Evolutionary conservation across 2,113 vertebrate species (phyloP).

Genomic region (Crotalus helleri): DNA sequence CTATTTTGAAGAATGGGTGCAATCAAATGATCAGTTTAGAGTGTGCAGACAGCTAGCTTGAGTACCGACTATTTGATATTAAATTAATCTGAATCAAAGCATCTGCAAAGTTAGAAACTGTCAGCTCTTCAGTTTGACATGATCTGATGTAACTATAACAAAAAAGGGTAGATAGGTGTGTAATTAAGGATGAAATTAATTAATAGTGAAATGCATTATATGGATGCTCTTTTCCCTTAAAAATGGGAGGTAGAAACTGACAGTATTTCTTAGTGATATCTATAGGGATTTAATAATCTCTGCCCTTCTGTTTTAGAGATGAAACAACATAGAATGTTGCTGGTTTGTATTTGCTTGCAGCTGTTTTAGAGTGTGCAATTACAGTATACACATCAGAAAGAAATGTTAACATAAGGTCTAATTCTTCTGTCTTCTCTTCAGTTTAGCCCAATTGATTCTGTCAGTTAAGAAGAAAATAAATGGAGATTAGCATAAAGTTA

Average conservation of each 20-base stretch:
- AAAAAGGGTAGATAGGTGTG: slow-evolving; percentile 17
- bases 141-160: slow-evolving; percentile 18
- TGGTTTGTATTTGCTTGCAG: slow-evolving; percentile 14
- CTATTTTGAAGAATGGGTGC: slow-evolving; percentile 14
- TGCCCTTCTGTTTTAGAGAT: background rate
- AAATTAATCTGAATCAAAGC: slow-evolving; percentile 44
- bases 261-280: background rate
- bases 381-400: background rate
- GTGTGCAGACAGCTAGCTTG: slow-evolving; percentile 2
- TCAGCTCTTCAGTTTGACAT: slow-evolving; percentile 16
- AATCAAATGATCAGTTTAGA: slow-evolving; percentile 16
- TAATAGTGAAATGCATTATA: slow-evolving; percentile 28
- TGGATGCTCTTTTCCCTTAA: background rate
- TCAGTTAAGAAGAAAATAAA: background rate
- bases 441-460: background rate
- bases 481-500: background rate
- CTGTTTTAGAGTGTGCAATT: background rate
- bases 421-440: background rate
- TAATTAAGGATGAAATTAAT: slow-evolving; percentile 38
- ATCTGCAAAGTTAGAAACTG: slow-evolving; percentile 18
- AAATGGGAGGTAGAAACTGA: background rate
- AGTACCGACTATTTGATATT: slow-evolving; percentile 23
- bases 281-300: background rate
- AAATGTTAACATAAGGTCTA: background rate
- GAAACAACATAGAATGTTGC: background rate